phyloP scores from a whole-genome alignment of 37 sponge, comb jelly and placozoan species.

The Lycopodina hypogea region DNA sequence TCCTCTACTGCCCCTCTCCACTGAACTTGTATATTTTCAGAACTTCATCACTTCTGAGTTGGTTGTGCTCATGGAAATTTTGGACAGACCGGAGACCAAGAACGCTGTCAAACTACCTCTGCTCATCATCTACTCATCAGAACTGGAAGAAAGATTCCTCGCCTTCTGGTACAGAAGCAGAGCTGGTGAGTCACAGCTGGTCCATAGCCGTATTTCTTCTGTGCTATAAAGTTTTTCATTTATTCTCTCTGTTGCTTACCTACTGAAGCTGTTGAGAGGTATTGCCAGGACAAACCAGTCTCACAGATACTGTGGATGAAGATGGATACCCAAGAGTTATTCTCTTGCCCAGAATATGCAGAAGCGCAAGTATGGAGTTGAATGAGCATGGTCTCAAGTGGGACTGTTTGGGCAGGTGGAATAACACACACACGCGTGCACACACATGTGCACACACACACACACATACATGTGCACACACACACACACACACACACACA shows the following conservation, averaged over 20 bases:
- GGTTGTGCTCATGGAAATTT: not conserved
- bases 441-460: no score
- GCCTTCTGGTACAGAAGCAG: constrained; percentile 35
- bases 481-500: no score
- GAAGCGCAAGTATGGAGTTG: not conserved
- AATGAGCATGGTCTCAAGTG: no score
- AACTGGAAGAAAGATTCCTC: constrained; percentile 18
- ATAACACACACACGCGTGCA: no score
- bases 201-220: not conserved
- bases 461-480: no score
- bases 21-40: not conserved
- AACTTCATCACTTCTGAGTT: constrained; percentile 6
- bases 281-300: not conserved
- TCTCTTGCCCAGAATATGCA: not conserved
- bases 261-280: not conserved
- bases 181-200: constrained; percentile 13
- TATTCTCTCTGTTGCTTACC: not conserved
- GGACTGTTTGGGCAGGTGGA: no score
- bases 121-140: constrained; percentile 7
- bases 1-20: not conserved
- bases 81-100: not conserved
- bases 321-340: not conserved
- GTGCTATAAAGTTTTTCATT: not conserved
- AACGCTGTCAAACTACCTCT: constrained; percentile 10
- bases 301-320: constrained; percentile 12